These are phyloP conservation scores for Erebia aethiops DNA, from an alignment of 2,888 invertebrate genomes.

Conservation along the genomic window DNA sequence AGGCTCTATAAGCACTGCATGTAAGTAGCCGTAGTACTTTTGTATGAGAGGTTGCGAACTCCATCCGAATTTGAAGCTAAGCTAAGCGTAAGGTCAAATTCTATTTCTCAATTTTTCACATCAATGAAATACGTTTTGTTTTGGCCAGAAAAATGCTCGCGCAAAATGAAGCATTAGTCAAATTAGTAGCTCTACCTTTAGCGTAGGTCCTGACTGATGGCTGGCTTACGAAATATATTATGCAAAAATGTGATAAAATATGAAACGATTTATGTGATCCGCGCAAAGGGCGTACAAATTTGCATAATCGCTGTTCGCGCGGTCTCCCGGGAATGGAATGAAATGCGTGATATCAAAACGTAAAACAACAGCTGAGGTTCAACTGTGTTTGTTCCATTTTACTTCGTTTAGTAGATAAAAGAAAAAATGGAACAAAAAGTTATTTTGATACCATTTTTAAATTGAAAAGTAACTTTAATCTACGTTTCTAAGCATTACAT, in stretches of 20 bases:
- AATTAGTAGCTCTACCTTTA: slow-evolving; percentile 55
- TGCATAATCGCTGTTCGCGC: slow-evolving; percentile 70
- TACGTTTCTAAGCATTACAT: too few relatives aligned
- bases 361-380: slow-evolving; percentile 45
- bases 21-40: too few relatives aligned
- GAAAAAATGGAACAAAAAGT: too few relatives aligned
- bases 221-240: slow-evolving; percentile 68
- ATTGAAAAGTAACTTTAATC: too few relatives aligned
- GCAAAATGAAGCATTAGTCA: slow-evolving; percentile 54
- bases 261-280: slow-evolving; percentile 76
- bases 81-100: too few relatives aligned
- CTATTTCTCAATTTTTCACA: background rate
- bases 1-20: too few relatives aligned
- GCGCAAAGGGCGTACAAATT: slow-evolving; percentile 61
- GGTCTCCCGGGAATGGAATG: slow-evolving; percentile 56
- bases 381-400: slow-evolving; percentile 12
- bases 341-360: slow-evolving; percentile 66
- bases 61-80: too few relatives aligned
- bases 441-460: too few relatives aligned
- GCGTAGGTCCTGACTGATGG: slow-evolving; percentile 64
- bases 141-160: slow-evolving; percentile 22
- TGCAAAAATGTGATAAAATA: slow-evolving; percentile 74
- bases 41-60: too few relatives aligned
- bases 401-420: background rate
- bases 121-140: background rate